phyloP scores from a whole-genome alignment of 2,888 invertebrate genomes.

The Habrosyne pyritoides region DNA sequence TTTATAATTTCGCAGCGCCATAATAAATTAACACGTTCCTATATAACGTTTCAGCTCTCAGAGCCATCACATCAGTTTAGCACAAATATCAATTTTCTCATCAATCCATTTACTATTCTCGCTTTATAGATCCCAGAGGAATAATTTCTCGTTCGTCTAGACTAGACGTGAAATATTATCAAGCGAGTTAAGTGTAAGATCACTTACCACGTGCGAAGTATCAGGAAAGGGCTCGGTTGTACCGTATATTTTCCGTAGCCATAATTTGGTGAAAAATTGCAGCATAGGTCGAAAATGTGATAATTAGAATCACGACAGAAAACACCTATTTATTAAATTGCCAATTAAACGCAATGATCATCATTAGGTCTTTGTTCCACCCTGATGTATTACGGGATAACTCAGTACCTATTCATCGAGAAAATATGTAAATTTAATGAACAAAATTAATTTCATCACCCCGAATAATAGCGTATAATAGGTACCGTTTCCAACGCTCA shows the following conservation, averaged over 20 bases:
- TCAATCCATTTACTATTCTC: conserved; percentile 2
- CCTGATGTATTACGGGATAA: conserved; percentile 4
- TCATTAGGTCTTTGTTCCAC: not conserved
- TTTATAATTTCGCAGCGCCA: not conserved
- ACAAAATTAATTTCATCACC: conserved; percentile 44
- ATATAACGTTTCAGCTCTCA: not conserved
- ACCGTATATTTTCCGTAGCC: no score
- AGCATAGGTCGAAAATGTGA: no score
- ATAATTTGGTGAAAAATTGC: no score
- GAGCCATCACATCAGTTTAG: not conserved
- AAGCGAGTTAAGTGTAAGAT: not conserved
- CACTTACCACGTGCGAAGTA: not conserved
- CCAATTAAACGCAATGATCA: conserved; percentile 1
- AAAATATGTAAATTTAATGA: conserved; percentile 41
- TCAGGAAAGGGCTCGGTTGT: not conserved
- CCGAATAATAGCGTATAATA: conserved; percentile 48
- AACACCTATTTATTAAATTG: not conserved
- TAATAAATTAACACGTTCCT: not conserved
- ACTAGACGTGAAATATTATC: conserved; percentile 1
- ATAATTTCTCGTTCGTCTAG: not conserved
- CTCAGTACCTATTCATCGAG: conserved; percentile 25
- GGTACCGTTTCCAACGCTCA: conserved; percentile 41
- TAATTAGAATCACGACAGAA: not conserved
- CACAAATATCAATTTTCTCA: not conserved
- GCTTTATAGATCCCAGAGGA: not conserved